Percentiles rank a stretch among this genome's conserved stretches.
These are phyloP conservation scores for Formica selysi DNA, from an alignment of 1,140 invertebrate species.

Conservation along the genomic window DNA sequence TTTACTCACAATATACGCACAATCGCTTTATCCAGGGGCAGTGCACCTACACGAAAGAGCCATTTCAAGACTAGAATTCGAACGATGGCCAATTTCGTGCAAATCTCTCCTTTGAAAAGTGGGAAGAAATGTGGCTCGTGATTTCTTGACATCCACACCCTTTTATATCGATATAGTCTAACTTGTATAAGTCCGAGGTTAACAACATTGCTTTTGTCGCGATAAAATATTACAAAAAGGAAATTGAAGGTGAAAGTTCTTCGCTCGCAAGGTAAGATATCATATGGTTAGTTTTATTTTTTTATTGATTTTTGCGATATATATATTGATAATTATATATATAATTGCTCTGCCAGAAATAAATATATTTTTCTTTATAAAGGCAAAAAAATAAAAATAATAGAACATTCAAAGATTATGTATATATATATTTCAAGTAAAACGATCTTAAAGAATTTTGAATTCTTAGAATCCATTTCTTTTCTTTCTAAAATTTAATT, in stretches of 20 bases:
- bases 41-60: neutral
- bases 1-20: slow-evolving; percentile 44
- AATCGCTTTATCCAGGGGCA: neutral
- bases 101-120: neutral
- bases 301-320: too few species aligned
- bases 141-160: neutral
- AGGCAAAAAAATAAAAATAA: too few species aligned
- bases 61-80: slow-evolving; percentile 9
- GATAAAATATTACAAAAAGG: neutral
- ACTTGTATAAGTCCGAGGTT: neutral
- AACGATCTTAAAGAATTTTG: too few species aligned
- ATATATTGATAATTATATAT: too few species aligned
- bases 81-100: neutral
- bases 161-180: neutral
- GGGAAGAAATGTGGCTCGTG: slow-evolving; percentile 11
- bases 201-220: neutral
- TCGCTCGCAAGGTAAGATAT: neutral
- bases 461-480: too few species aligned
- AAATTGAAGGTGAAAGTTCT: neutral
- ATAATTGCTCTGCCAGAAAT: too few species aligned
- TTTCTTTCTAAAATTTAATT: too few species aligned
- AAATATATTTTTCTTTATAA: neutral
- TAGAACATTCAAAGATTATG: too few species aligned
- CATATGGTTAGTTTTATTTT: neutral
- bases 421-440: too few species aligned